These are phyloP conservation scores for Acholoe squamosa DNA, from an alignment of 2,888 invertebrate species.

Conservation along the genomic window DNA sequence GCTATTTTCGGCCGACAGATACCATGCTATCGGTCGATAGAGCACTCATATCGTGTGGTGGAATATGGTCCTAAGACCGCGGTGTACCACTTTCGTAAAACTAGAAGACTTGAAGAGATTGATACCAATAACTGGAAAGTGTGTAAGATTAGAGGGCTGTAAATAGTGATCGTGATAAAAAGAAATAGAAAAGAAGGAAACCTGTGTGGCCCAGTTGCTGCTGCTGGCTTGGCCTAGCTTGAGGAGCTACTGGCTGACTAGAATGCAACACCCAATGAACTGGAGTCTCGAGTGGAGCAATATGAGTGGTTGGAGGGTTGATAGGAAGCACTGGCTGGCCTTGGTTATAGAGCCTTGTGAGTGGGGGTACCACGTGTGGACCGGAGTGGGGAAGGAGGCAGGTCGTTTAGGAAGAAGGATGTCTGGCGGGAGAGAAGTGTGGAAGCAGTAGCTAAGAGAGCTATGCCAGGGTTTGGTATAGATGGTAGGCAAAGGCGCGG, in stretches of 20 bases:
- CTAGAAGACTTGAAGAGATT: not conserved
- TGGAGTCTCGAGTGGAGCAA: not conserved
- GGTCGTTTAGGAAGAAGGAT: slow-evolving; percentile 2
- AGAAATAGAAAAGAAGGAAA: not conserved
- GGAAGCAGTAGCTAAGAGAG: too few relatives aligned
- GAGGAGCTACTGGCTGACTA: not conserved
- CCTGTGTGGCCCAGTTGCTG: not conserved
- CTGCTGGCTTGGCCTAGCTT: not conserved
- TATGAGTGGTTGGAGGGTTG: slow-evolving; percentile 21
- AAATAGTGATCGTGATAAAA: not conserved
- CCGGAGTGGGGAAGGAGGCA: not conserved
- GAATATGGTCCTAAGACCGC: too few relatives aligned
- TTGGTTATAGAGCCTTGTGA: not conserved
- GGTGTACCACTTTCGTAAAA: not conserved
- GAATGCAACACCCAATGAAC: not conserved
- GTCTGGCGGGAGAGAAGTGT: not conserved
- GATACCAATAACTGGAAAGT: slow-evolving; percentile 21
- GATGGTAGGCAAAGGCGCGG: too few relatives aligned
- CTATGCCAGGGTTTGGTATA: too few relatives aligned
- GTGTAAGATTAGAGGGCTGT: slow-evolving; percentile 18
- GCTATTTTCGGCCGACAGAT: too few relatives aligned
- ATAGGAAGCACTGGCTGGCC: not conserved
- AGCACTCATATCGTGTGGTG: too few relatives aligned
- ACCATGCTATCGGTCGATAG: too few relatives aligned
- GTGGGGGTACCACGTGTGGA: not conserved